Evolutionary conservation across 1,140 invertebrate species (phyloP).

Genomic region (Euwallacea similis): DNA sequence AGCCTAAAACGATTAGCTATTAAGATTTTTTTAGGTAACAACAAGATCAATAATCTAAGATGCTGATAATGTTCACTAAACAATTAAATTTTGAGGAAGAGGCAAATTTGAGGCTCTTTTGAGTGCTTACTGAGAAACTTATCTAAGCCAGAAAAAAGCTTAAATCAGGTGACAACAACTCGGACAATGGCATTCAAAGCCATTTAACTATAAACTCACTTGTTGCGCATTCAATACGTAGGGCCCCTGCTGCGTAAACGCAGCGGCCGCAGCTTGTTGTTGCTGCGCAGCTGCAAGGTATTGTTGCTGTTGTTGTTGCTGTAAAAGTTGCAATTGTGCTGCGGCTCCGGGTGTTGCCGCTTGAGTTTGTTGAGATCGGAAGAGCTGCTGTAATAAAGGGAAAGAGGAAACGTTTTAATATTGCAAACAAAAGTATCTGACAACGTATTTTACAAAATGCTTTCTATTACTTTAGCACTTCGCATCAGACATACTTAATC

Average conservation of each 20-base stretch:
- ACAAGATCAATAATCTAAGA: background rate
- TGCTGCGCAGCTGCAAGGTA: constrained; percentile 55
- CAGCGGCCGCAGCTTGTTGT: constrained; percentile 67
- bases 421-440: too few relatives aligned
- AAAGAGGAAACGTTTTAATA: background rate
- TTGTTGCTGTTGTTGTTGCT: constrained; percentile 71
- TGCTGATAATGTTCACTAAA: background rate
- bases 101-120: too few relatives aligned
- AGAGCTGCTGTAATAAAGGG: constrained; percentile 73
- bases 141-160: too few relatives aligned
- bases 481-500: too few relatives aligned
- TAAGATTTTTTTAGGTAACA: constrained; percentile 2
- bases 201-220: constrained; percentile 31
- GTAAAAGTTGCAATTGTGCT: constrained; percentile 65
- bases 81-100: too few relatives aligned
- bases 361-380: constrained; percentile 76
- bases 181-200: background rate
- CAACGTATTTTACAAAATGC: too few relatives aligned
- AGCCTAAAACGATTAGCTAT: constrained; percentile 12
- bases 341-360: constrained; percentile 64
- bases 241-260: constrained; percentile 72
- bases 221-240: constrained; percentile 80
- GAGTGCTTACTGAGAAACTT: too few relatives aligned
- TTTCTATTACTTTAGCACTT: too few relatives aligned
- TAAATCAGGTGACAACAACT: background rate